phyloP scores from a whole-genome alignment of 2,113 vertebrate species.

The Megalops atlanticus region DNA sequence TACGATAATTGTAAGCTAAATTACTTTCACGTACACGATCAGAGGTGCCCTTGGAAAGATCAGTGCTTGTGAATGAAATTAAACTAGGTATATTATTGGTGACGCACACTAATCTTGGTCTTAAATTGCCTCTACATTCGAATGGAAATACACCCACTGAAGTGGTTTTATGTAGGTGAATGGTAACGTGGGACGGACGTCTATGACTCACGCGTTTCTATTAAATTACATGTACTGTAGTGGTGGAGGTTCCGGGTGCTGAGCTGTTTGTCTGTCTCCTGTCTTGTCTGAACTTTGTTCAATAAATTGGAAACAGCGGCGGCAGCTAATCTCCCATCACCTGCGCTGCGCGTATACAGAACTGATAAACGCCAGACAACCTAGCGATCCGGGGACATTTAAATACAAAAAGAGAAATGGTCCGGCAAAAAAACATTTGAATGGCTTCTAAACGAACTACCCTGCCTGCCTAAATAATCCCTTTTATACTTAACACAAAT shows the following conservation, averaged over 20 bases:
- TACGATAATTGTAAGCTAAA: neutral
- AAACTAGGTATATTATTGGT: neutral
- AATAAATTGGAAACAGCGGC: slow-evolving; percentile 67
- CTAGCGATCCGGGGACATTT: slow-evolving; percentile 43
- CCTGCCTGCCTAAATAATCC: slow-evolving; percentile 49
- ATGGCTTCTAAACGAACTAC: slow-evolving; percentile 20
- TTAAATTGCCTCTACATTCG: neutral
- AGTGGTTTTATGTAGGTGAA: too few species aligned
- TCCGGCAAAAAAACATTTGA: slow-evolving; percentile 33
- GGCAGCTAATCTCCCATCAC: slow-evolving; percentile 63
- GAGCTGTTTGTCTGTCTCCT: slow-evolving; percentile 51
- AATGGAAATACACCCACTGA: slow-evolving; percentile 19
- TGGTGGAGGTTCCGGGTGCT: slow-evolving; percentile 22
- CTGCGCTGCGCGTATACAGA: slow-evolving; percentile 48
- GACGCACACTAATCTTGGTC: neutral
- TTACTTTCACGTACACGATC: neutral
- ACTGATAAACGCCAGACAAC: slow-evolving; percentile 52
- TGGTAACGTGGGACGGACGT: neutral
- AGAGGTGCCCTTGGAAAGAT: neutral
- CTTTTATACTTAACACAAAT: slow-evolving; percentile 46
- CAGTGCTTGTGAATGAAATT: neutral
- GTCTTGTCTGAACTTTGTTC: slow-evolving; percentile 46
- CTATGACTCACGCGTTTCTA: slow-evolving; percentile 4
- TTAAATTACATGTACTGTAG: neutral
- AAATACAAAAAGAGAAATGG: slow-evolving; percentile 56